Evolutionary conservation across 2,888 invertebrate genomes (phyloP).

Genomic region (Orchesella flavescens): DNA sequence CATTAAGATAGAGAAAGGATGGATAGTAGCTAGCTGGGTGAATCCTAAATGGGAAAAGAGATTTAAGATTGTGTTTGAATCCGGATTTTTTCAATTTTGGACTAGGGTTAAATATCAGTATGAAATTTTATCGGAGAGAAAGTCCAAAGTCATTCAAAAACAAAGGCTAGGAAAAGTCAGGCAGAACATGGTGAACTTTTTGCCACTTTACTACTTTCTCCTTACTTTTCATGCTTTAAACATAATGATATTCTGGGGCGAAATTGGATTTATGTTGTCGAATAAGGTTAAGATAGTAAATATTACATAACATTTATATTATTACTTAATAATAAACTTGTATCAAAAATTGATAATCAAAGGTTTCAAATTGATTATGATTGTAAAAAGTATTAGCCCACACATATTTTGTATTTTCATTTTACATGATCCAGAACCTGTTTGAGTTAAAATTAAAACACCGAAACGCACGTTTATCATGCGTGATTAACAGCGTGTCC

Average conservation of each 20-base stretch:
- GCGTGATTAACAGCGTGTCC: no score
- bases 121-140: background rate
- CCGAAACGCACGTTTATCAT: no score
- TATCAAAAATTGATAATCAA: no score
- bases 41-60: background rate
- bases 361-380: no score
- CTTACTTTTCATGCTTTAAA: background rate
- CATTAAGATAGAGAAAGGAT: background rate
- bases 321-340: no score
- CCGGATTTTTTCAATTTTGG: background rate
- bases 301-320: no score
- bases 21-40: background rate
- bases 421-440: no score
- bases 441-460: no score
- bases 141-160: background rate
- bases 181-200: background rate
- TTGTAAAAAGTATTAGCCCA: no score
- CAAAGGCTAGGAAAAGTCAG: background rate
- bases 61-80: background rate
- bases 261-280: background rate
- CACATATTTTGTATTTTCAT: no score
- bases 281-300: background rate
- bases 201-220: background rate
- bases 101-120: background rate
- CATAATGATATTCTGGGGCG: background rate